Percentiles rank a stretch among this genome's conserved stretches.
Conservation (phyloP, 2,113 vertebrate species). For the Ophthalmolycus amberensis region DNA sequence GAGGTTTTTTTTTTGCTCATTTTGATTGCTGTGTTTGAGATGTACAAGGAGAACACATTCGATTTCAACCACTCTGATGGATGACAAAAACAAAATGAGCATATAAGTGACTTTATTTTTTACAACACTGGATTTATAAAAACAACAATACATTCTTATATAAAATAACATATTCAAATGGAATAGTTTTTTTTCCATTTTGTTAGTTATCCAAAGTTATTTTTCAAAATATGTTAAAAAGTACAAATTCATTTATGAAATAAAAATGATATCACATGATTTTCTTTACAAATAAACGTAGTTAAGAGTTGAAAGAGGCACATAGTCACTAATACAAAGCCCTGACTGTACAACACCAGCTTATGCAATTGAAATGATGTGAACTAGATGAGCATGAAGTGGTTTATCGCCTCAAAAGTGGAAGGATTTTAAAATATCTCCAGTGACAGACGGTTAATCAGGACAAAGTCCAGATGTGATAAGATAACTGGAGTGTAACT, state of each 20-base stretch:
- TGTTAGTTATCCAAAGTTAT: background rate
- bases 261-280: background rate
- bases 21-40: background rate
- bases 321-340: background rate
- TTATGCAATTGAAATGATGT: background rate
- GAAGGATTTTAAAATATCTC: background rate
- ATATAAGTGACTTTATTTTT: slow-evolving; percentile 37
- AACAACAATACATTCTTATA: background rate
- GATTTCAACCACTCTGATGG: background rate
- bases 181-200: background rate
- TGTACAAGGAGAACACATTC: background rate
- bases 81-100: background rate
- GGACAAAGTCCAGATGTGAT: background rate
- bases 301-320: background rate
- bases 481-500: background rate
- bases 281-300: background rate
- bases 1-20: background rate
- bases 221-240: slow-evolving; percentile 31
- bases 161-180: background rate
- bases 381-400: background rate
- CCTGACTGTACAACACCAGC: background rate
- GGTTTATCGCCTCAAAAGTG: background rate
- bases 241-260: background rate
- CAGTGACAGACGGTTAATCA: background rate
- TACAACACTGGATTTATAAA: slow-evolving; percentile 1